A percentile compares a stretch with the other conserved stretches of the same genome.
These are phyloP conservation scores for Bos javanicus DNA, from an alignment of 2,113 vertebrate species.

Conservation along the genomic window DNA sequence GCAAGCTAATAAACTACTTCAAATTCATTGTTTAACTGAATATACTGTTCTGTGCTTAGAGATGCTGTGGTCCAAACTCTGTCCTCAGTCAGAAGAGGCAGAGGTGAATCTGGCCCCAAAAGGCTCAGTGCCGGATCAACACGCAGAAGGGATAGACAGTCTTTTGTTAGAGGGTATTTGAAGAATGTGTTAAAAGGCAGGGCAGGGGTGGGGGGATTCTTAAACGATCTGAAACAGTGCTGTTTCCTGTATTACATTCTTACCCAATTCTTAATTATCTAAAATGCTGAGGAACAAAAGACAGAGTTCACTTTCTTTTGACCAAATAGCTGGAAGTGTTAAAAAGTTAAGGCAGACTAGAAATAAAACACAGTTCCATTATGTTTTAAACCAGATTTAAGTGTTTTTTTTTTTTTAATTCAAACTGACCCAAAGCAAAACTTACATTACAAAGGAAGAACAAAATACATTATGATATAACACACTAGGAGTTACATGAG, in stretches of 20 bases:
- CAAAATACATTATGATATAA: slow-evolving; percentile 80
- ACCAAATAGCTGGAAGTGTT: neutral
- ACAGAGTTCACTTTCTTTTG: neutral
- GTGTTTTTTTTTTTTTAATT: slow-evolving; percentile 74
- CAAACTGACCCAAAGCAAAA: slow-evolving; percentile 82
- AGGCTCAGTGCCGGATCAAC: neutral
- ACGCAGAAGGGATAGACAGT: fast-evolving
- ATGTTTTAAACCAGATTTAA: slow-evolving; percentile 76
- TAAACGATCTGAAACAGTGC: neutral
- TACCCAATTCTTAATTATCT: neutral
- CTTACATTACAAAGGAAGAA: slow-evolving; percentile 85
- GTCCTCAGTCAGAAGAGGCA: neutral
- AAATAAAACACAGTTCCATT: slow-evolving; percentile 75
- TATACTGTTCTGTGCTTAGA: neutral
- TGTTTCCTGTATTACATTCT: neutral
- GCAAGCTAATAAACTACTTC: neutral
- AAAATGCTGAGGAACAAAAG: neutral
- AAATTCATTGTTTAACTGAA: neutral
- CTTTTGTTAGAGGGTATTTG: neutral
- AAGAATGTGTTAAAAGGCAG: neutral
- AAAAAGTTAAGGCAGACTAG: slow-evolving; percentile 67
- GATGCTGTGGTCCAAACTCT: too few relatives aligned
- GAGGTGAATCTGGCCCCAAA: neutral
- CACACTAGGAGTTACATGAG: slow-evolving; percentile 74
- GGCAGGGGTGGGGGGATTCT: neutral